Base-by-base conservation (phyloP, 2,888 invertebrate genomes). In the Cephus spinipes region DNA sequence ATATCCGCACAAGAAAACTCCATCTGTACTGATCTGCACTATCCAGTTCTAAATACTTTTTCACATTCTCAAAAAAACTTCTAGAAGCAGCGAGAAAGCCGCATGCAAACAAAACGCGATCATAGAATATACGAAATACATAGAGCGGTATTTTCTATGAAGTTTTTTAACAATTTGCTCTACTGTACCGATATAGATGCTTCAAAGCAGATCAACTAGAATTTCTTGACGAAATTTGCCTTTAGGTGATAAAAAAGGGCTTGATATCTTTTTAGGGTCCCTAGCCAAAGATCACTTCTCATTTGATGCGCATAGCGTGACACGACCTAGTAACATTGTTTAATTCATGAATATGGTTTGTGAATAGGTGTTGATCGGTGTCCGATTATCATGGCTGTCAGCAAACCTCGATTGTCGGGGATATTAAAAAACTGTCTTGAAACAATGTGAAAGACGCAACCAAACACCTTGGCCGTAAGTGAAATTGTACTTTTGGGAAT, bases 31-130 rank as follows among this genome's bases (percentile, higher is more conserved):
- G 36, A 35, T 12, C 35, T 36, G 68, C 31, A 75, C 78, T 68
- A 76, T 35, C 0, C 35, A 35, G 12, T 71, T 68, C 34, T 36
- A 80, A 82, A 81, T 73, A 23, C 30, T 33, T 73, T 78, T 30
- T 73, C 73, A 69, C 32, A 73, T n/a, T 73, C 33, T 78, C 78
- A 15, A 35, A 78, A 83, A 81, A 80, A 79, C 76, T 85, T 87
- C 82, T 86, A 82, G 85, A 87, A 87, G 31, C 73, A 81, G 33
- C 82, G 76, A 80, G 81, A 80, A 69, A 15, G 9, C 71, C 30
- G 71, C 30, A 69, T 69, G 71, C 71, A 69, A 69, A 69, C 71
- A 69, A 69, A 69, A 30, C 15, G 71, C 11, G 71, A 69, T 69
- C 71, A 69, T 69, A 69, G 31, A 30, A 30, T 30, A 69, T 69